A percentile compares a stretch with the other conserved stretches of the same genome.
phyloP scores from a whole-genome alignment of 2,113 vertebrate genomes.

The Microtus ochrogaster region DNA sequence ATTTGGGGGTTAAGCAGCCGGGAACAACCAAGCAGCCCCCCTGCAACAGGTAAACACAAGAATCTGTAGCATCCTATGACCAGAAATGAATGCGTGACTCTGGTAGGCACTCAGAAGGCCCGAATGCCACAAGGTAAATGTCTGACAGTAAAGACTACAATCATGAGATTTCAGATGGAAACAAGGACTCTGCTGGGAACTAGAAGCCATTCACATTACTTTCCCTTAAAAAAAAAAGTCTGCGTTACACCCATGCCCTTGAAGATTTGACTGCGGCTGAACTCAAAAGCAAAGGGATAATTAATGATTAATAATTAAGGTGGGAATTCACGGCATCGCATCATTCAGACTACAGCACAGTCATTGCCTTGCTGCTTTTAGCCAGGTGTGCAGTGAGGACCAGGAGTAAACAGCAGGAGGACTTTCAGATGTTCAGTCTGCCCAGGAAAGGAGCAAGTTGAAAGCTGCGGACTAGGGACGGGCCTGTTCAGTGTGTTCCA shows the following conservation, averaged over 20 bases:
- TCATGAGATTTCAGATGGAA: neutral
- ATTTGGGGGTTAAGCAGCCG: rapidly evolving
- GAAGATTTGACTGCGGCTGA: neutral
- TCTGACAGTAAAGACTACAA: neutral
- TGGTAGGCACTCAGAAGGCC: neutral
- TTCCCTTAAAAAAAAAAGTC: neutral
- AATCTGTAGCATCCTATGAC: neutral
- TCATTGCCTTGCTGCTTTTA: neutral
- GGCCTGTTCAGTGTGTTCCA: neutral
- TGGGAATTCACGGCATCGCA: neutral
- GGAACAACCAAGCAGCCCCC: no score
- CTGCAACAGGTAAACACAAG: no score
- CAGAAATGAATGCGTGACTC: neutral
- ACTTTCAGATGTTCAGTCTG: neutral
- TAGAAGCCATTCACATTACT: neutral
- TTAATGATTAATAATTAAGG: neutral
- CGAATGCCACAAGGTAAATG: neutral
- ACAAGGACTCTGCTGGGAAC: no score
- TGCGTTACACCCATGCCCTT: neutral
- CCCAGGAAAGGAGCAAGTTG: neutral
- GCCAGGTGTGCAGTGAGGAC: neutral
- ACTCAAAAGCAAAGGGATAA: neutral
- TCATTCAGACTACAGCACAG: neutral
- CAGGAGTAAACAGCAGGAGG: neutral
- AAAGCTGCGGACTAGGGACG: neutral